Conservation (phyloP, 2,113 vertebrate species). For the Hemiprocne comata region DNA sequence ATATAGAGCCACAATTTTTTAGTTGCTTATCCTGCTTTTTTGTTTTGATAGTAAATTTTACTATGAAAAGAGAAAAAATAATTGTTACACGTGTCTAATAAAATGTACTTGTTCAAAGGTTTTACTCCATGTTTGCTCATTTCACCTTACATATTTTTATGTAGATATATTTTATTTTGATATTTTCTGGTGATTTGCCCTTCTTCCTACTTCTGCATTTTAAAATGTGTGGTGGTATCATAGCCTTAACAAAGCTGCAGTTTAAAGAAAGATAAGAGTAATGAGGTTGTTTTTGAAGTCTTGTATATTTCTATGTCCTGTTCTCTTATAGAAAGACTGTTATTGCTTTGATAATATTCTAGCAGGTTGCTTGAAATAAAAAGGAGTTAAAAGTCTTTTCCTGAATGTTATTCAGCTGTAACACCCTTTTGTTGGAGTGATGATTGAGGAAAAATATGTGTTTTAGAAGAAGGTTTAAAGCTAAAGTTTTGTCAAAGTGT, state of each 20-base stretch:
- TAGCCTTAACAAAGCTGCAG: not conserved
- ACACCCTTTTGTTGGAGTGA: not conserved
- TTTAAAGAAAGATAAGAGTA: not conserved
- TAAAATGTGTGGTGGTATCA: not conserved
- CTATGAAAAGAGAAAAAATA: not conserved
- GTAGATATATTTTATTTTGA: not conserved
- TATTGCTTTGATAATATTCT: not conserved
- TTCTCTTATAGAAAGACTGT: not conserved
- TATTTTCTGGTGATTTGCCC: not conserved
- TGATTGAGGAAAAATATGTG: not conserved
- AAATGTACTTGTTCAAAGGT: not conserved
- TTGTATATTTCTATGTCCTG: not conserved
- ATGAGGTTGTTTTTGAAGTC: not conserved
- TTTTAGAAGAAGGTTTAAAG: not conserved
- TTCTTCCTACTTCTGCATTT: not conserved
- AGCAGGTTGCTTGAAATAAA: not conserved
- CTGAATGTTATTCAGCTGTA: not conserved
- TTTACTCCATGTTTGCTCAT: not conserved
- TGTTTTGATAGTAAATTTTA: not conserved
- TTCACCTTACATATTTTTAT: not conserved
- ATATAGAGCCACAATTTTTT: not conserved
- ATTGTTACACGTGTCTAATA: not conserved
- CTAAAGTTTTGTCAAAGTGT: not conserved
- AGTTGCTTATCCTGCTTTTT: not conserved
- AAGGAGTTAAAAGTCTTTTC: not conserved